Evolutionary conservation across 2,797 vertebrate genomes (phyloP).

Genomic region (Acropternis orthonyx): DNA sequence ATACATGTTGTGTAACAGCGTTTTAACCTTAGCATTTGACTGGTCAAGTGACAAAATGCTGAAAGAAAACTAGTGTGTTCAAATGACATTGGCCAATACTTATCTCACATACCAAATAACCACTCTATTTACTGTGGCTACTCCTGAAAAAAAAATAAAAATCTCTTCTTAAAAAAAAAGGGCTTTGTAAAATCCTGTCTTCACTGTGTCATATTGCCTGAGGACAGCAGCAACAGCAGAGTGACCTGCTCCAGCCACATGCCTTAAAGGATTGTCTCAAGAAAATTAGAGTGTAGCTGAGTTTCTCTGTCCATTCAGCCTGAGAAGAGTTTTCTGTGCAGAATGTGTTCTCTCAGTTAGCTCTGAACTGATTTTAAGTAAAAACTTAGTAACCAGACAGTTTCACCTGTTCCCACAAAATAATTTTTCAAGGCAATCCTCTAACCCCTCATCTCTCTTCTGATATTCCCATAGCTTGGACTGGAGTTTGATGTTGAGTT

Average conservation of each 20-base stretch:
- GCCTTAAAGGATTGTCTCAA: conserved; percentile 52
- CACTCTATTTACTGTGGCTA: conserved; percentile 50
- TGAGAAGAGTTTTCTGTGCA: background rate
- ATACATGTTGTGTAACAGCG: conserved; percentile 31
- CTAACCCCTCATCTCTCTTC: background rate
- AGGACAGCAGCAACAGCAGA: conserved; percentile 37
- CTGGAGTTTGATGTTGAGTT: background rate
- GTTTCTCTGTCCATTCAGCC: background rate
- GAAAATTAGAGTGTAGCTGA: conserved; percentile 35
- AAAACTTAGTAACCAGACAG: background rate
- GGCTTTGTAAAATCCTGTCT: conserved; percentile 53
- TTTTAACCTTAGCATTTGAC: conserved; percentile 62
- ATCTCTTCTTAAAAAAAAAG: background rate
- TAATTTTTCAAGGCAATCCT: background rate
- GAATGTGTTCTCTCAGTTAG: background rate
- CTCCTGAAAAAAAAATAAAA: background rate
- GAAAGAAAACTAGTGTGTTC: conserved; percentile 54
- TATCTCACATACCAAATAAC: conserved; percentile 62
- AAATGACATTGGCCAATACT: conserved; percentile 52
- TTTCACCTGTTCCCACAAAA: background rate
- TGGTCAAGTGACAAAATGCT: conserved; percentile 62
- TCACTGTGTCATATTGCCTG: conserved; percentile 45
- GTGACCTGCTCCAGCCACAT: conserved; percentile 47
- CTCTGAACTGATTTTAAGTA: background rate
- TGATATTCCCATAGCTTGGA: background rate